These are phyloP conservation scores for Melanogrammus aeglefinus DNA, from an alignment of 2,797 vertebrate genomes.

Conservation along the genomic window DNA sequence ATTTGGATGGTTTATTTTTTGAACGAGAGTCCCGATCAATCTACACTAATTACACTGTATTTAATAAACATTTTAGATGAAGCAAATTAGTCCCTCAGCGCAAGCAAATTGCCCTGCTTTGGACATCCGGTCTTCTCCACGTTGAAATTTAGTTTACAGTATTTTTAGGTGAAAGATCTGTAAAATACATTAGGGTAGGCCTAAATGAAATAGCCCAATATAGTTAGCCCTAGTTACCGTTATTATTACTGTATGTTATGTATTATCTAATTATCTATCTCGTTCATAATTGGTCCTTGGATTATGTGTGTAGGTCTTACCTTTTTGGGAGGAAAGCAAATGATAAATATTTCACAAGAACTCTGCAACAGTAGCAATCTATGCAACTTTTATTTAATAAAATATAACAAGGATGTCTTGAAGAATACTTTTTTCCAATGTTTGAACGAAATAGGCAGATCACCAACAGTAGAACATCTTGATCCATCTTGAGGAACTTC, in stretches of 20 bases:
- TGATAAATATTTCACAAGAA: neutral
- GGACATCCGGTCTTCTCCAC: too few relatives aligned
- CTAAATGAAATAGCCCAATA: too few relatives aligned
- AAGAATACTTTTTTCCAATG: neutral
- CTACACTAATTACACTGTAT: neutral
- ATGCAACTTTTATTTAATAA: neutral
- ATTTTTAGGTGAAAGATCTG: too few relatives aligned
- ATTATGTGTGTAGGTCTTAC: neutral
- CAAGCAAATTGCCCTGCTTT: too few relatives aligned
- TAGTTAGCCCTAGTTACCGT: neutral
- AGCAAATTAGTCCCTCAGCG: too few relatives aligned
- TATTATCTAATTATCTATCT: neutral
- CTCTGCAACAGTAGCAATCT: neutral
- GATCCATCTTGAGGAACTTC: too few relatives aligned
- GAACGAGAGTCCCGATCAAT: neutral
- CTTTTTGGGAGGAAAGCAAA: neutral
- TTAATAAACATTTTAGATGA: too few relatives aligned
- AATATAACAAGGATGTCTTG: neutral
- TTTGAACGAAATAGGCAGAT: neutral
- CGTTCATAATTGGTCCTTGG: neutral
- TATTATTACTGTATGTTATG: neutral
- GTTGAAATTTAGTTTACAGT: too few relatives aligned
- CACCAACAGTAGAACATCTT: neutral
- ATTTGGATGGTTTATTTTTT: neutral
- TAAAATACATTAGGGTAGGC: too few relatives aligned